Conservation (phyloP, 2,113 vertebrate species). For the Gila orcuttii region DNA sequence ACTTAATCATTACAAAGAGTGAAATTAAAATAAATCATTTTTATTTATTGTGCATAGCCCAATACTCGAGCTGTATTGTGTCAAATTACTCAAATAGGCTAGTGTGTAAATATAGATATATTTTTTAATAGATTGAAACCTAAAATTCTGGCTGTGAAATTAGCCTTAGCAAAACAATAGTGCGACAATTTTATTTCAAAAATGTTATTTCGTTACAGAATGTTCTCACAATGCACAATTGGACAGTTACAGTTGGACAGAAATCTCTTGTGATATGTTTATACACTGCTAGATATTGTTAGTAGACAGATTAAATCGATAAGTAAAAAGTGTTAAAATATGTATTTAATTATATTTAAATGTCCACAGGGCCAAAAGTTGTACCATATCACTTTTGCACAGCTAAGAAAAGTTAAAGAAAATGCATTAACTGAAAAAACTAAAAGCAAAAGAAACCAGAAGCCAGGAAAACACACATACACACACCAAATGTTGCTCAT, state of each 20-base stretch:
- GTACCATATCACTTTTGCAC: background rate
- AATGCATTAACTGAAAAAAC: background rate
- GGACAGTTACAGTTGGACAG: background rate
- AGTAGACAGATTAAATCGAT: background rate
- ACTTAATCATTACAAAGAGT: background rate
- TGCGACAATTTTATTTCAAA: background rate
- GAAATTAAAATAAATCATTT: background rate
- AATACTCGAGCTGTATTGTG: background rate
- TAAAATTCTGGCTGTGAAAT: background rate
- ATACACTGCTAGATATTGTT: background rate
- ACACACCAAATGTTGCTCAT: constrained; percentile 5
- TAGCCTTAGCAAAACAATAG: background rate
- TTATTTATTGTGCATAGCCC: background rate
- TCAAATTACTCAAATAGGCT: background rate
- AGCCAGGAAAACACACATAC: background rate
- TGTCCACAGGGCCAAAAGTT: background rate
- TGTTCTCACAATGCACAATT: background rate
- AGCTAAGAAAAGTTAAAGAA: background rate
- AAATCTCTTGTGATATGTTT: background rate
- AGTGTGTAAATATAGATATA: background rate
- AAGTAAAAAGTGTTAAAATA: background rate
- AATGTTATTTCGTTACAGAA: too few species aligned
- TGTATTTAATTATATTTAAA: background rate
- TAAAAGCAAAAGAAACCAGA: background rate
- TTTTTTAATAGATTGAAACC: too few species aligned